Percentiles rank a stretch among this genome's conserved stretches.
Evolutionary conservation across 2,888 invertebrate genomes (phyloP).

Genomic region (Lycia hirtaria): DNA sequence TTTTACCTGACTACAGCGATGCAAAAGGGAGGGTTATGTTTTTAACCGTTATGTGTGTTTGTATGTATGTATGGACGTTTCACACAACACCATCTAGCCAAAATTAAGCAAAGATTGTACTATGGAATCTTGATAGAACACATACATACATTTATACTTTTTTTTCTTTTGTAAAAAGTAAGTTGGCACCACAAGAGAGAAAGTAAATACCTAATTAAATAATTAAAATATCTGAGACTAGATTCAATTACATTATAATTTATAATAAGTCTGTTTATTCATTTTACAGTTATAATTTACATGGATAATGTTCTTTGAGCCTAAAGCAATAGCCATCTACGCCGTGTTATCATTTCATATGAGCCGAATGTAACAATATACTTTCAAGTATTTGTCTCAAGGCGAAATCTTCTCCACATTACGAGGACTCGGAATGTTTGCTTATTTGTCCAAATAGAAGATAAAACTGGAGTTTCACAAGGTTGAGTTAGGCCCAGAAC

Average conservation of each 20-base stretch:
- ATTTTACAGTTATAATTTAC: slow-evolving; percentile 7
- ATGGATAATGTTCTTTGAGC: slow-evolving; percentile 16
- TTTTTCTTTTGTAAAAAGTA: no score
- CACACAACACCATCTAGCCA: no score
- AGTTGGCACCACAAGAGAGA: no score
- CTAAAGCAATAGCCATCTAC: slow-evolving; percentile 14
- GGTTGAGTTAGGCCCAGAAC: slow-evolving; percentile 43
- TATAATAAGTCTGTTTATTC: neutral
- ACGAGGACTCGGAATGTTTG: slow-evolving; percentile 40
- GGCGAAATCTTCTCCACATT: slow-evolving; percentile 36
- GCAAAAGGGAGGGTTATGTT: no score
- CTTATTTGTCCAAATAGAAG: slow-evolving; percentile 45
- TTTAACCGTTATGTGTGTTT: no score
- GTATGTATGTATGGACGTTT: no score
- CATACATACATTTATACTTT: no score
- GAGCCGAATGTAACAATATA: slow-evolving; percentile 32
- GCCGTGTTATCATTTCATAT: slow-evolving; percentile 32
- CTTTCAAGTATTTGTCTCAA: slow-evolving; percentile 33
- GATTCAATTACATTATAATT: neutral
- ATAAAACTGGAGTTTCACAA: slow-evolving; percentile 43
- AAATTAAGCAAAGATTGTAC: neutral
- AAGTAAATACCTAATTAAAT: no score
- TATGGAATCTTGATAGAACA: neutral
- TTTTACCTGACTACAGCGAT: no score
- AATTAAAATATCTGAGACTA: neutral